Base-by-base conservation (phyloP, 2,113 vertebrate genomes). In the Lathamus discolor region DNA sequence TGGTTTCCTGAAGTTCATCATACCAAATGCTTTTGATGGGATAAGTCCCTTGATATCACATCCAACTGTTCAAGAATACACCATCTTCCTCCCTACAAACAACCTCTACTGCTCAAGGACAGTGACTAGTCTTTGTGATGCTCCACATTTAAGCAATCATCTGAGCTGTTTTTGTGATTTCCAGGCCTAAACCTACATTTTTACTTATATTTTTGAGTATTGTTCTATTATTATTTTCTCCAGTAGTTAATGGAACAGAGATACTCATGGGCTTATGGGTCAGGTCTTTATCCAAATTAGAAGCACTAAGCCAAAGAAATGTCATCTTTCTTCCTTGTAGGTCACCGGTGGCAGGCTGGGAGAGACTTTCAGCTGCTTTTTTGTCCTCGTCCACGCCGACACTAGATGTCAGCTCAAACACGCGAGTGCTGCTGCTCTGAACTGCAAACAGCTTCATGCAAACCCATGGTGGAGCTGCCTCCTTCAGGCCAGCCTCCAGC, bases 381-480 rank as follows among this genome's bases (percentile, higher is more conserved):
- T 63, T 12, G 18, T 35, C 57, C 46, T 54, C 2, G 1, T 79
- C 61, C 51, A 18, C 12, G 6, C 37, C 10, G 20, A 97, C 97
- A 29, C 96, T 97, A 97, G 98, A 75, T 97, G 98, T 98, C 97
- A 98, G 95, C 93, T 95, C 57, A 39, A 86, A 72, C 88, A 37
- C 89, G 2, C 12, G 3, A 18, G 59, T 44, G 77, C n/a, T 22
- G 5, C 67, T 25, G 62, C 39, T n/a, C 27, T 6, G 28, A 33
- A 12, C 46, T 11, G 13, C 41, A 31, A 31, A 7, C 6, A 10
- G 24, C 27, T 59, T 46, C 31, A 9, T 29, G 69, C 59, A 29
- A 17, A 31, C 9, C 69, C 52, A 2, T 0, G 25, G 48, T 57
- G 61, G n/a, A 41, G n/a, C 59, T 66, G 78, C 27, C 28, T 4